A percentile compares a stretch with the other conserved stretches of the same genome.
Evolutionary conservation across 1,140 invertebrate species (phyloP).

Genomic region (Drosophila kanapiae): DNA sequence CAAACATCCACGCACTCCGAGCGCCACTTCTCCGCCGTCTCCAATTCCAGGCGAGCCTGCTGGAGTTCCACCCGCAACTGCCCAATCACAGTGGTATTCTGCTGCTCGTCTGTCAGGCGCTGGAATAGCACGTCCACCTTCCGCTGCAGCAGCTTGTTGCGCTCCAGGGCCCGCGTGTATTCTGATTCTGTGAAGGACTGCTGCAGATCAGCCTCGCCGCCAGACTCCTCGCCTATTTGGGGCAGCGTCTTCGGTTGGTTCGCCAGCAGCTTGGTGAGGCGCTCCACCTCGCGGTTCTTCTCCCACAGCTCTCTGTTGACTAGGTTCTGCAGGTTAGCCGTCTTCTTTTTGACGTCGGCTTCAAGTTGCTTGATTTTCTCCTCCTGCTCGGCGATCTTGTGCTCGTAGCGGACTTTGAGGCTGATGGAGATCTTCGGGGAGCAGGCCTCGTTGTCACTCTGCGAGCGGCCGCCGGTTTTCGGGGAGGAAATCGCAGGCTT

Average conservation of each 20-base stretch:
- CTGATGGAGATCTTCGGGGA: conserved; percentile 46
- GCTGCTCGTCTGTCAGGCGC: conserved; percentile 69
- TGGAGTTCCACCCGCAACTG: conserved; percentile 84
- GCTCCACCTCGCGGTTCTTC: conserved; percentile 90
- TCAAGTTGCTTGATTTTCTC: conserved; percentile 86
- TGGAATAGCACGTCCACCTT: conserved; percentile 79
- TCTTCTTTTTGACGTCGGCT: conserved; percentile 88
- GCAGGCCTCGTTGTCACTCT: conserved; percentile 68
- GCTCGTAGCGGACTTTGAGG: conserved; percentile 71
- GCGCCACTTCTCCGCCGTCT: conserved; percentile 86
- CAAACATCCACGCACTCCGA: conserved; percentile 89
- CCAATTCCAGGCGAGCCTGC: conserved; percentile 70
- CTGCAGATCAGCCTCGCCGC: conserved; percentile 41
- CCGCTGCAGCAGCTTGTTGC: conserved; percentile 72
- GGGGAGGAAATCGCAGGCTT: conserved; percentile 19
- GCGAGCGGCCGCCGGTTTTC: conserved; percentile 37
- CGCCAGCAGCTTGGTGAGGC: conserved; percentile 85
- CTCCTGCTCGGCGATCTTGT: conserved; percentile 59
- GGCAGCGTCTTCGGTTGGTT: conserved; percentile 34
- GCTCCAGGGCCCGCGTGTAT: conserved; percentile 69
- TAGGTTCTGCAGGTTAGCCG: conserved; percentile 88
- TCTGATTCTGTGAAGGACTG: conserved; percentile 75
- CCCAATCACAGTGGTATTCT: conserved; percentile 63
- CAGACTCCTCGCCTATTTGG: conserved; percentile 33
- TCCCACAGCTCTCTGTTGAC: conserved; percentile 90